Evolutionary conservation across 1,140 invertebrate species (phyloP), one percentile per base, ranked within the genome.

Genomic region (Rhagoletis pomonella): DNA sequence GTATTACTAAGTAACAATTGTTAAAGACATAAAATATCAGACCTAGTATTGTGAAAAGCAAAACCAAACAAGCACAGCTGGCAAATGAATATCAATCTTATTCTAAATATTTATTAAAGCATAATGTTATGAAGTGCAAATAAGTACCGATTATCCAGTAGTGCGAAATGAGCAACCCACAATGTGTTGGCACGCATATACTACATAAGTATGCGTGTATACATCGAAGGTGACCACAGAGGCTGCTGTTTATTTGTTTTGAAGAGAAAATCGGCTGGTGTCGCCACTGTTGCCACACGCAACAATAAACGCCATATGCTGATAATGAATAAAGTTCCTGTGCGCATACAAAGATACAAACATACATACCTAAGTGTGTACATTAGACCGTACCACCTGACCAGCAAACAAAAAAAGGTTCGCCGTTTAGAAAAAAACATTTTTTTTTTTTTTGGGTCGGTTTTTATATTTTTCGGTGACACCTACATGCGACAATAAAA

Each of bases 291-390:
- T 77, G 12, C 17, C 44, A 50, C 9, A 6, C 47, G 14, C n/a
- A 81, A 81, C 4, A 14, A 12, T 55, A 81, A 50, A 55, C 47
- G 29, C 44, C 73, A 81, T 81, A 81, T 81, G 73, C 44, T 81
- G 47, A 17, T 81, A 81, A 81, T 81, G 73, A 81, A 55, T 29
- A 42, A 55, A 55, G 47, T 7, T 12, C 7, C 17, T 29, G 44
- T 55, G 17, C 47, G n/a, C 3, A 50, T n/a, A n/a, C 6, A 6
- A 0, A 19, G 9, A 67, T 0, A 29, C 0, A 29, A 29, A 29
- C 29, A 29, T 29, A 29, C 29, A 29, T 0, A 29, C 29, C 29
- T 29, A 29, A 29, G 29, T 0, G 1, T 29, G 29, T 29, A 29
- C 29, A 29, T 29, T 29, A 29, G 29, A 29, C 29, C 29, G 29